phyloP scores from a whole-genome alignment of 1,140 invertebrate genomes.

The Oryctes rhinoceros region DNA sequence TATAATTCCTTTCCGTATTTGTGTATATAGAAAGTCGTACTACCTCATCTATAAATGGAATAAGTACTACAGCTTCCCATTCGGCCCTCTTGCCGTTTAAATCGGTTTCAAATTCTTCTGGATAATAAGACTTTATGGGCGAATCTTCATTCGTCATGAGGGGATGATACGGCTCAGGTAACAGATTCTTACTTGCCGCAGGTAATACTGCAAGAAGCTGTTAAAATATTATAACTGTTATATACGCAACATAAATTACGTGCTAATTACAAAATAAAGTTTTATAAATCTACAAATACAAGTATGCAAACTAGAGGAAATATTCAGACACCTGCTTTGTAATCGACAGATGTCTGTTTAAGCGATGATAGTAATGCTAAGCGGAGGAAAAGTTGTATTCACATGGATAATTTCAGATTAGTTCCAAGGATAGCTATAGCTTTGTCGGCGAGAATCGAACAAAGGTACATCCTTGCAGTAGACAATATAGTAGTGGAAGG shows the following conservation, averaged over 20 bases:
- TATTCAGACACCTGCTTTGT: too few species aligned
- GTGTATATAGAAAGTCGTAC: slow-evolving; percentile 52
- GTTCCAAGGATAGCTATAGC: too few species aligned
- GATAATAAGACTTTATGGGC: slow-evolving; percentile 90
- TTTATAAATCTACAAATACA: not conserved
- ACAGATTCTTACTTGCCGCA: slow-evolving; percentile 78
- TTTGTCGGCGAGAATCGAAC: too few species aligned
- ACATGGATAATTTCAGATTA: too few species aligned
- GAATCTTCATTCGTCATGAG: slow-evolving; percentile 86
- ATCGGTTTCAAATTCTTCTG: slow-evolving; percentile 87
- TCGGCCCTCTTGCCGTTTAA: slow-evolving; percentile 94
- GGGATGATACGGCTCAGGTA: slow-evolving; percentile 83
- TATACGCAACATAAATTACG: slow-evolving; percentile 39
- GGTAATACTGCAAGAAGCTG: slow-evolving; percentile 90
- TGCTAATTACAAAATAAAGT: not conserved
- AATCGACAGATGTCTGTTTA: too few species aligned
- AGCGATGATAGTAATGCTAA: too few species aligned
- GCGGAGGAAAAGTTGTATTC: too few species aligned
- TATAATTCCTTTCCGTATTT: slow-evolving; percentile 4
- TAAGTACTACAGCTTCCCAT: slow-evolving; percentile 97
- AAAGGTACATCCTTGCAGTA: too few species aligned
- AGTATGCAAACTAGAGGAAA: too few species aligned
- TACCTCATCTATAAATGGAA: slow-evolving; percentile 95
- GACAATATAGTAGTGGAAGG: too few species aligned
- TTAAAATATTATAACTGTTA: slow-evolving; percentile 40